Percentiles rank a stretch among this genome's conserved stretches.
Evolutionary conservation across 1,140 invertebrate genomes (phyloP).

Genomic region (Spodoptera litura): DNA sequence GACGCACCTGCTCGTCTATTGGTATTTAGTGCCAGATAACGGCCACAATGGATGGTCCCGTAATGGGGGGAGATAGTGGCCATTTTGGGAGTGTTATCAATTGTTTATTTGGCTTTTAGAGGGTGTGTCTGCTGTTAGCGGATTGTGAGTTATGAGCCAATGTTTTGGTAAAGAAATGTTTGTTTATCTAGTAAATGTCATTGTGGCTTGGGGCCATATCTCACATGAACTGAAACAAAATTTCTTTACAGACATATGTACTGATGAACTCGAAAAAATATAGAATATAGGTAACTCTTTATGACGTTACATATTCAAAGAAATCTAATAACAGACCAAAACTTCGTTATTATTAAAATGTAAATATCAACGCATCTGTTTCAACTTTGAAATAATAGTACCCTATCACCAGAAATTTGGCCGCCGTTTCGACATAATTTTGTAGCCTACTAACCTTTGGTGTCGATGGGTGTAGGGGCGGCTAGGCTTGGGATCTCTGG

Average conservation of each 20-base stretch:
- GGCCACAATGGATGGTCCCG: conserved; percentile 27
- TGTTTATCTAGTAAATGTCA: no score
- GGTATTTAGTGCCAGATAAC: conserved; percentile 34
- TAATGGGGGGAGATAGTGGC: conserved; percentile 11
- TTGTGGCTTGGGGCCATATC: not conserved
- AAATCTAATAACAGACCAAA: no score
- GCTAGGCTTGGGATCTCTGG: conserved; percentile 76
- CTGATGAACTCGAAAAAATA: no score
- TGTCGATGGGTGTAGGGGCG: conserved; percentile 74
- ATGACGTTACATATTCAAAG: no score
- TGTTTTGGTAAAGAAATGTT: no score
- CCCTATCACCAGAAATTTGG: not conserved
- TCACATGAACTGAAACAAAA: no score
- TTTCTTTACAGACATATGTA: no score
- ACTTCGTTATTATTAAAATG: no score
- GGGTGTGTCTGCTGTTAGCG: no score
- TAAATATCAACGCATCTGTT: no score
- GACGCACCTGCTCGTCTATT: conserved; percentile 30
- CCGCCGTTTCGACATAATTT: not conserved
- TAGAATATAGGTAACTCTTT: no score
- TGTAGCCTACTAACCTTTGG: conserved; percentile 74
- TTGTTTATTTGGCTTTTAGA: conserved; percentile 14
- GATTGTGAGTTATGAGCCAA: no score
- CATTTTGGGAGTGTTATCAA: conserved; percentile 25
- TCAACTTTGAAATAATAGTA: not conserved